Conservation (phyloP, 2,113 vertebrate species). For the Lota lota region DNA sequence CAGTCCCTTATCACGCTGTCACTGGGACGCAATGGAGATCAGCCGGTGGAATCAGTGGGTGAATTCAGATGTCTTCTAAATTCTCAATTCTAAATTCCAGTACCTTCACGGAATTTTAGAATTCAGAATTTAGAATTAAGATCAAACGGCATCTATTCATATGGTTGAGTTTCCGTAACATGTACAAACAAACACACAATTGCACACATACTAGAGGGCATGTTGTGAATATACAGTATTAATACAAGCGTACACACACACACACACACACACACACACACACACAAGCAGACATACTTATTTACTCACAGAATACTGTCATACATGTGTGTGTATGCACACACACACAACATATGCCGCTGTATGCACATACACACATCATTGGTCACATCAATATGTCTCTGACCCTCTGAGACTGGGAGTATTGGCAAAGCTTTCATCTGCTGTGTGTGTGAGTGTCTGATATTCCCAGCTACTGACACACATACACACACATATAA, state of each 20-base stretch:
- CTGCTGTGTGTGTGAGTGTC: conserved; percentile 57
- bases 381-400: conserved; percentile 64
- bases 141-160: too few species aligned
- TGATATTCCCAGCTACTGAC: conserved; percentile 35
- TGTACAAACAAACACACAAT: conserved; percentile 9
- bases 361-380: conserved; percentile 38
- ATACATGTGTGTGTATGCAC: conserved; percentile 4
- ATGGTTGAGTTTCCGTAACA: too few species aligned
- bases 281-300: conserved; percentile 10
- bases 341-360: conserved; percentile 4
- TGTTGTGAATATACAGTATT: not conserved
- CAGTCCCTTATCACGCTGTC: too few species aligned
- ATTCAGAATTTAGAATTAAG: too few species aligned
- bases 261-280: conserved; percentile 14
- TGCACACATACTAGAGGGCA: too few species aligned
- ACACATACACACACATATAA: conserved; percentile 16
- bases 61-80: too few species aligned
- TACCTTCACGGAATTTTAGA: too few species aligned
- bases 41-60: too few species aligned
- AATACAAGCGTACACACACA: not conserved
- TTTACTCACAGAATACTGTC: too few species aligned
- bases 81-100: too few species aligned
- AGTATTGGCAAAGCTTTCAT: conserved; percentile 68
- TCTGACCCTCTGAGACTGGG: conserved; percentile 54
- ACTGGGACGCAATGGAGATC: too few species aligned